A percentile compares a stretch with the other conserved stretches of the same genome.
Conservation (phyloP, 2,113 vertebrate species). For the Numida meleagris region DNA sequence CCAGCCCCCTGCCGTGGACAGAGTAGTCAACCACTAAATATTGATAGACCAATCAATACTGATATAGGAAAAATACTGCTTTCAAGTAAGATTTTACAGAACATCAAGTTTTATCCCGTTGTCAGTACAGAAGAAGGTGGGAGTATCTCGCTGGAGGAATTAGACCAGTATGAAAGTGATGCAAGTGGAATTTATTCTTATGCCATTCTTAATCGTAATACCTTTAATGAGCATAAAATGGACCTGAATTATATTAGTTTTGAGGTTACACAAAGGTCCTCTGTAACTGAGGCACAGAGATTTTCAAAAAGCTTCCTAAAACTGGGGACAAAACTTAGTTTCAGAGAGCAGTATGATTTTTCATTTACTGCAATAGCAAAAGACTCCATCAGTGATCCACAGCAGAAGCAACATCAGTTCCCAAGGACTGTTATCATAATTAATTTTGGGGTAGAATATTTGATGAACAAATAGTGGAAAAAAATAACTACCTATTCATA, state of each 20-base stretch:
- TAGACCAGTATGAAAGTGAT: background rate
- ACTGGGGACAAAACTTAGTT: background rate
- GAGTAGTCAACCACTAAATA: too few species aligned
- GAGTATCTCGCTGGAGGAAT: accelerated
- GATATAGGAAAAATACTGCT: background rate
- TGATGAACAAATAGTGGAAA: background rate
- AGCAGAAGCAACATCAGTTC: background rate
- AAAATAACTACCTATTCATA: background rate
- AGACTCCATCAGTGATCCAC: background rate
- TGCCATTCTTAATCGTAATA: background rate
- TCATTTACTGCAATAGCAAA: accelerated
- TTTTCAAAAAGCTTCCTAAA: background rate
- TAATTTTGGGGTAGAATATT: background rate
- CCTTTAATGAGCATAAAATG: background rate
- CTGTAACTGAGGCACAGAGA: background rate
- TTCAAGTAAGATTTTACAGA: background rate
- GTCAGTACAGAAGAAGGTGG: background rate
- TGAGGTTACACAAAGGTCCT: background rate
- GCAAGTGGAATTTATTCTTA: background rate
- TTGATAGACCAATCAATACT: background rate
- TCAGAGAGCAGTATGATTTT: background rate
- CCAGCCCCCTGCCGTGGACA: too few species aligned
- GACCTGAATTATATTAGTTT: background rate
- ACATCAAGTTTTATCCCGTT: background rate
- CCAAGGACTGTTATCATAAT: too few species aligned